Conservation (phyloP, 1,140 invertebrate species). For the Schlechtendalia chinensis region DNA sequence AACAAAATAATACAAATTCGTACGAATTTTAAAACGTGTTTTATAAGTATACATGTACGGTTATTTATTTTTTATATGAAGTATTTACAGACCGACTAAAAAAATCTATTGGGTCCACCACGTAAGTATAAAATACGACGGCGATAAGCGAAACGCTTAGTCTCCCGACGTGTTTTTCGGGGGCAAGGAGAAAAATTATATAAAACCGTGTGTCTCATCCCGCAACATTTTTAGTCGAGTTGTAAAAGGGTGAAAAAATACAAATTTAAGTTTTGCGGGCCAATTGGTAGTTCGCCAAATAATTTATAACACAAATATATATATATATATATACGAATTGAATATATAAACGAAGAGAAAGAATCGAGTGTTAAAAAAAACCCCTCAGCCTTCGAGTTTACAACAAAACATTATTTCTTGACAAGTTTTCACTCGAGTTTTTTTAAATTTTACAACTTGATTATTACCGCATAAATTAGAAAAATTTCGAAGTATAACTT, state of each 20-base stretch:
- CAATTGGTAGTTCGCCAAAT: constrained; percentile 21
- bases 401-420: not conserved
- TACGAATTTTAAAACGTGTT: too few relatives aligned
- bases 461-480: not conserved
- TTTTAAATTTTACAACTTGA: constrained; percentile 10
- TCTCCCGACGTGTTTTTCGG: too few relatives aligned
- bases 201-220: too few relatives aligned
- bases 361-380: not conserved
- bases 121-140: too few relatives aligned
- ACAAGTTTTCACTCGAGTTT: not conserved
- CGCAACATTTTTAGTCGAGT: not conserved
- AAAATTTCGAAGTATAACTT: not conserved
- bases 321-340: not conserved
- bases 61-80: too few relatives aligned
- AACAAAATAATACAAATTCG: too few relatives aligned
- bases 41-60: too few relatives aligned
- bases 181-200: too few relatives aligned
- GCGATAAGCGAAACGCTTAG: too few relatives aligned
- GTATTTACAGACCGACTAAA: too few relatives aligned
- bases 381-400: not conserved
- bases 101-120: too few relatives aligned
- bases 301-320: not conserved
- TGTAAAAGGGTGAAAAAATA: not conserved
- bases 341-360: not conserved
- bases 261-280: not conserved